Evolutionary conservation across 2,113 vertebrate genomes (phyloP).

Genomic region (Ctenodactylus gundi): DNA sequence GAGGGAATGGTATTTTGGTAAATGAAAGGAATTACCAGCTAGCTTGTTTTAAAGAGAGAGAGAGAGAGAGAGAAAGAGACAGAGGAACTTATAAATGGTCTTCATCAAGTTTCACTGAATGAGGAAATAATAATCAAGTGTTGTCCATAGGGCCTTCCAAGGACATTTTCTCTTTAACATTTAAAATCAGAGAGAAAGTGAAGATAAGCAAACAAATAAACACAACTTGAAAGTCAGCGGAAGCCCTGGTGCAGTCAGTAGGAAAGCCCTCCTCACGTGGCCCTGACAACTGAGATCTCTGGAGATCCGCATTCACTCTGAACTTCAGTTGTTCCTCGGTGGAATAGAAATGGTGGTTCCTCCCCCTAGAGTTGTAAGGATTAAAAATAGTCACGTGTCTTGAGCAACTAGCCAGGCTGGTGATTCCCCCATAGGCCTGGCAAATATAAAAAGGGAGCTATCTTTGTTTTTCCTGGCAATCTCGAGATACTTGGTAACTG

Average conservation of each 20-base stretch:
- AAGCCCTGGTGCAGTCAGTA: not conserved
- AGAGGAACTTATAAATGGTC: not conserved
- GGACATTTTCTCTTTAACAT: not conserved
- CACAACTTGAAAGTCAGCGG: not conserved
- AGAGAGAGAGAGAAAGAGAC: not conserved
- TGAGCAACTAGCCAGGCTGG: not conserved
- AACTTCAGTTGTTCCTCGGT: not conserved
- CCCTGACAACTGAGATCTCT: not conserved
- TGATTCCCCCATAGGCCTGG: not conserved
- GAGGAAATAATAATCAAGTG: not conserved
- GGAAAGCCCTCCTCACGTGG: not conserved
- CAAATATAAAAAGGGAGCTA: not conserved
- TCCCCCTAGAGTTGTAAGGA: accelerated
- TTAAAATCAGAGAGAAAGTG: not conserved
- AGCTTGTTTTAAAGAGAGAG: not conserved
- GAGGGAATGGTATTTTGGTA: not conserved
- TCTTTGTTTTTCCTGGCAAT: not conserved
- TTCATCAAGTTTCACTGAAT: not conserved
- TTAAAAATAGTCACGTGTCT: not conserved
- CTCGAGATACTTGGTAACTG: not conserved
- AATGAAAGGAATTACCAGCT: not conserved
- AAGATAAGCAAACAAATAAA: not conserved
- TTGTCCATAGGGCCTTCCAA: not conserved
- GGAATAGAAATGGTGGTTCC: not conserved
- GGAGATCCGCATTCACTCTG: not conserved